phyloP scores from a whole-genome alignment of 1,140 invertebrate genomes.

The Choristoneura fumiferana region DNA sequence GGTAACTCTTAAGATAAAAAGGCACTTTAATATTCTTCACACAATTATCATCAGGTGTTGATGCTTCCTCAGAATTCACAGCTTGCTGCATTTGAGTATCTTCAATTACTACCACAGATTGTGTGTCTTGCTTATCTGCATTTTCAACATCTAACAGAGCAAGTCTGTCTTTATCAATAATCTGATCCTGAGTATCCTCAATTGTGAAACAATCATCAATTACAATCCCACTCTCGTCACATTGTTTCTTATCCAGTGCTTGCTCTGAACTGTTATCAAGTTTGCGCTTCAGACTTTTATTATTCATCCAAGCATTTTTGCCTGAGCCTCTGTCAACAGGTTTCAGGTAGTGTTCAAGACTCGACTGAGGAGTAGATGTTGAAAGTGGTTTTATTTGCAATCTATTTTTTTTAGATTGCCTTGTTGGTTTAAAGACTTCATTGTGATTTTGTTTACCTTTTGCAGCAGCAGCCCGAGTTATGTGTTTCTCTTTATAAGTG shows the following conservation, averaged over 20 bases:
- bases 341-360: conserved; percentile 2
- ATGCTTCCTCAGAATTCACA: background rate
- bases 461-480: background rate
- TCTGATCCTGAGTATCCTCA: conserved; percentile 41
- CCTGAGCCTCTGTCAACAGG: background rate
- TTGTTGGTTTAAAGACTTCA: background rate
- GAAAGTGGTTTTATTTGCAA: background rate
- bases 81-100: background rate
- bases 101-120: conserved; percentile 5
- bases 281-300: conserved; percentile 1
- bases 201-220: conserved; percentile 51
- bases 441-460: conserved; percentile 1
- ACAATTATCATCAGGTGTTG: background rate
- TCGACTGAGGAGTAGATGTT: background rate
- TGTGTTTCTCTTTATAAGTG: background rate
- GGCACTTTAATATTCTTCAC: conserved; percentile 38
- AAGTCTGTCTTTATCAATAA: conserved; percentile 55
- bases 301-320: conserved; percentile 3
- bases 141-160: conserved; percentile 50
- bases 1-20: conserved; percentile 50
- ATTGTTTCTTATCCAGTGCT: conserved; percentile 30
- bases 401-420: background rate
- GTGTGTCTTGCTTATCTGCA: conserved; percentile 15
- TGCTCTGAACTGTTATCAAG: background rate
- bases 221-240: conserved; percentile 54